Percentiles rank a stretch among this genome's conserved stretches.
Conservation (phyloP, 2,113 vertebrate species). For the Pachycephala philippinensis region DNA sequence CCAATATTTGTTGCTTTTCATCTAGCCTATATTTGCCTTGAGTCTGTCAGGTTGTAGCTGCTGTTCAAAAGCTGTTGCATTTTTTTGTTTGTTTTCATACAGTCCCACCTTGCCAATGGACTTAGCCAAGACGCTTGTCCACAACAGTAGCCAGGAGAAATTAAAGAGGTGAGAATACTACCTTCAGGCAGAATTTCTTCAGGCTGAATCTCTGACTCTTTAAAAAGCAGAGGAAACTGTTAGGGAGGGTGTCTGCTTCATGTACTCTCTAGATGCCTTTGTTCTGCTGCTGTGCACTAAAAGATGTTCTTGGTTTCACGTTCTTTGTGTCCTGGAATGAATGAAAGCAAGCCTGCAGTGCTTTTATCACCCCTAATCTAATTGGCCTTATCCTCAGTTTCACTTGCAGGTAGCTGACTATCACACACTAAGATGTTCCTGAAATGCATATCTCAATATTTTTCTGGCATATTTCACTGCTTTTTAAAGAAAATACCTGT, state of each 20-base stretch:
- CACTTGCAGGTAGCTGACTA: background rate
- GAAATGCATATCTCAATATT: background rate
- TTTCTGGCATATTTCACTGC: background rate
- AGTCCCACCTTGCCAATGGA: background rate
- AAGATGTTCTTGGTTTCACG: background rate
- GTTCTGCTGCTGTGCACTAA: background rate
- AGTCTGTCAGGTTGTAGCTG: background rate
- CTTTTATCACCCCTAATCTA: background rate
- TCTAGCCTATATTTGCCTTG: background rate
- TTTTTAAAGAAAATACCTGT: background rate
- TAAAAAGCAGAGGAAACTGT: background rate
- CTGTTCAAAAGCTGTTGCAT: background rate
- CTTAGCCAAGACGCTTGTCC: background rate
- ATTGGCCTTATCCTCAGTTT: background rate
- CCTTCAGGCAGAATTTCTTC: background rate
- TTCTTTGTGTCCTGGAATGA: background rate
- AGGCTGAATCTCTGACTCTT: background rate
- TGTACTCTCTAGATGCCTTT: background rate
- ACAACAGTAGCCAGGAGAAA: background rate
- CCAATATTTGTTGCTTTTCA: background rate
- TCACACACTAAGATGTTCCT: background rate
- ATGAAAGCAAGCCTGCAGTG: background rate
- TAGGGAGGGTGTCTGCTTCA: background rate
- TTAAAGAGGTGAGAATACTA: background rate
- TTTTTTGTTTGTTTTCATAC: background rate